Conservation (phyloP, 2,888 invertebrate species). For the Drosophila algonquin region DNA sequence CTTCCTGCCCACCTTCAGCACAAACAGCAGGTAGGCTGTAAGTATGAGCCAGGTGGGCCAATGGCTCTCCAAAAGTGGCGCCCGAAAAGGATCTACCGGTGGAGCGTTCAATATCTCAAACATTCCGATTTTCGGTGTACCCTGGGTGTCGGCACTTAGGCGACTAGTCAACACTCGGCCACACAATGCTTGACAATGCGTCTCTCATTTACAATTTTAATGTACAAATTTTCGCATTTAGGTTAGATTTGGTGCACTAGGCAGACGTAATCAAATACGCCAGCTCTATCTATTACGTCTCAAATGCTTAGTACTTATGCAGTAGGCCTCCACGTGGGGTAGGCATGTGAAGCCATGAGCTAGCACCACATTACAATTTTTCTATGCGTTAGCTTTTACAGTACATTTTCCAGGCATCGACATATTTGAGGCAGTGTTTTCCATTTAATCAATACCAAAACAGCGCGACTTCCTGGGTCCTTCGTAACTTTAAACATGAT, state of each 20-base stretch:
- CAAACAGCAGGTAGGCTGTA: slow-evolving; percentile 42
- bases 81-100: slow-evolving; percentile 33
- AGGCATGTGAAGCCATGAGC: neutral
- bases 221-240: neutral
- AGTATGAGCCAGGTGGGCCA: slow-evolving; percentile 42
- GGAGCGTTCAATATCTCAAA: slow-evolving; percentile 28
- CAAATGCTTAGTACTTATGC: neutral
- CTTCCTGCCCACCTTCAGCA: slow-evolving; percentile 48
- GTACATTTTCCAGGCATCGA: neutral
- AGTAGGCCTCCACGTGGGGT: too few relatives aligned
- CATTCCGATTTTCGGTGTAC: slow-evolving; percentile 29
- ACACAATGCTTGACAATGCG: neutral
- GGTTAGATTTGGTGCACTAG: neutral
- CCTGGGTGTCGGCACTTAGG: neutral
- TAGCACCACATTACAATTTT: neutral
- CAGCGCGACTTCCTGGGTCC: slow-evolving; percentile 7
- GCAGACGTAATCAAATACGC: neutral
- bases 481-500: slow-evolving; percentile 62
- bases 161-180: slow-evolving; percentile 8
- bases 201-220: slow-evolving; percentile 2
- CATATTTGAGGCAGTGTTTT: neutral
- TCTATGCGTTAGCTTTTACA: too few relatives aligned
- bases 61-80: slow-evolving; percentile 41
- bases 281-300: neutral
- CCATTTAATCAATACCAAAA: slow-evolving; percentile 22